Percentiles rank a stretch among this genome's conserved stretches.
phyloP scores from a whole-genome alignment of 1,140 invertebrate genomes.

The Drosophila nigromelanica region DNA sequence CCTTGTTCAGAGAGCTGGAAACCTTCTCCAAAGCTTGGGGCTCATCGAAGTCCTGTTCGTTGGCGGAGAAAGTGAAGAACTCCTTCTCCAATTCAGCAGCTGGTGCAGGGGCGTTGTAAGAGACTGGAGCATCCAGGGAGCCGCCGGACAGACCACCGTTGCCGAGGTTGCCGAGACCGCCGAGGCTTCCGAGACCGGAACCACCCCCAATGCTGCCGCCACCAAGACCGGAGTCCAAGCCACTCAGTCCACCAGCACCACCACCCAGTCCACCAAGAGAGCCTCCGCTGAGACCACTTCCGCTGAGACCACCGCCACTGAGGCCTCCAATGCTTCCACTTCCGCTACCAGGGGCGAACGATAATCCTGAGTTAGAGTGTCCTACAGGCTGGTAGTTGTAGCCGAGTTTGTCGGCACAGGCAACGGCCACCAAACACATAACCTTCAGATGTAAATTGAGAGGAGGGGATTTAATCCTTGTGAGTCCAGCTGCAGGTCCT shows the following conservation, averaged over 20 bases:
- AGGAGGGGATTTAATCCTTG: conserved; percentile 17
- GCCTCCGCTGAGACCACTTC: conserved; percentile 12
- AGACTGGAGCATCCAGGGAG: conserved; percentile 44
- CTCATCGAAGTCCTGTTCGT: no score
- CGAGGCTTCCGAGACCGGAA: conserved; percentile 13
- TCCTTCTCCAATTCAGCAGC: conserved; percentile 57
- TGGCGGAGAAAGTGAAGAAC: no score
- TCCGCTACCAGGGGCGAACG: conserved; percentile 53
- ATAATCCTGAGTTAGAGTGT: conserved; percentile 62
- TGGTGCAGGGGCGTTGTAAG: conserved; percentile 16
- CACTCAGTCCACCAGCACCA: background rate
- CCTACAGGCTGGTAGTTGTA: conserved; percentile 77
- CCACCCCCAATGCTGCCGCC: conserved; percentile 21
- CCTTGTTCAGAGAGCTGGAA: background rate
- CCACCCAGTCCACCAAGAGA: conserved; percentile 17
- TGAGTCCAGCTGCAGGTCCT: conserved; percentile 9
- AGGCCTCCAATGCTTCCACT: conserved; percentile 1
- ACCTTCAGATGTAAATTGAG: conserved; percentile 32
- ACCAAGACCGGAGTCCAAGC: background rate
- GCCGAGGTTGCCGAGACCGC: conserved; percentile 3
- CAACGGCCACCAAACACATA: conserved; percentile 71
- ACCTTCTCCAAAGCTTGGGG: no score
- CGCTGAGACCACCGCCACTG: conserved; percentile 12
- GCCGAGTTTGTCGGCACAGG: conserved; percentile 75
- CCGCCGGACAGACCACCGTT: conserved; percentile 27